These are phyloP conservation scores for Heliopora coerulea DNA, from an alignment of 92 coral and sea anemone genomes.

Conservation along the genomic window DNA sequence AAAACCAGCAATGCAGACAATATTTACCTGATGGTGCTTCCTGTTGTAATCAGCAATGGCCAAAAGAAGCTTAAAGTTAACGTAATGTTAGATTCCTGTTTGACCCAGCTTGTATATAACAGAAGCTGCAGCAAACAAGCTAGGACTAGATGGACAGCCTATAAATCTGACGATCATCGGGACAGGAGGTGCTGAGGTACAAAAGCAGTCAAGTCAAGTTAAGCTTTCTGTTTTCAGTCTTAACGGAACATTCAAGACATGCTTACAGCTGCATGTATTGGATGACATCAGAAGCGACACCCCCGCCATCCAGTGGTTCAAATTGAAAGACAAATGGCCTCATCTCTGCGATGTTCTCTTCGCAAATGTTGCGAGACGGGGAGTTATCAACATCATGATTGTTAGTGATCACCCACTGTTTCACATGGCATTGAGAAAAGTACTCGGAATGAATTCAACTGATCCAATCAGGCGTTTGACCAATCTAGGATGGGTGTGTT, in stretches of 20 bases:
- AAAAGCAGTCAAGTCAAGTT: constrained; percentile 27
- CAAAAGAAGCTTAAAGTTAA: constrained; percentile 43
- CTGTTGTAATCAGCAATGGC: constrained; percentile 36
- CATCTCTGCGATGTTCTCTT: constrained; percentile 38
- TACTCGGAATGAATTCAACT: background rate
- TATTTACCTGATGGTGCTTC: background rate
- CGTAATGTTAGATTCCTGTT: constrained; percentile 63
- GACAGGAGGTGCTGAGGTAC: constrained; percentile 26
- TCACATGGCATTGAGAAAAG: background rate
- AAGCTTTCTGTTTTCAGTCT: constrained; percentile 24
- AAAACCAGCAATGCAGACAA: background rate
- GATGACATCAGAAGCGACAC: constrained; percentile 55
- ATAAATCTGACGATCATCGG: constrained; percentile 38
- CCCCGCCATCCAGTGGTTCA: constrained; percentile 50
- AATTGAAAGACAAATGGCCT: constrained; percentile 52
- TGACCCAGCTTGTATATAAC: constrained; percentile 47
- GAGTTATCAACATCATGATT: constrained; percentile 29
- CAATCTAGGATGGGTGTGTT: constrained; percentile 48
- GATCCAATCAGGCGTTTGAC: constrained; percentile 45
- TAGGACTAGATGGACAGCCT: constrained; percentile 33
- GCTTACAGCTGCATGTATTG: constrained; percentile 36
- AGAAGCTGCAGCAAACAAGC: constrained; percentile 45
- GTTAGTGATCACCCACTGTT: constrained; percentile 44
- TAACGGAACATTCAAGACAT: constrained; percentile 17
- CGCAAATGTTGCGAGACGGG: background rate